Evolutionary conservation across 1,140 invertebrate genomes (phyloP).

Genomic region (Eriocheir sinensis): DNA sequence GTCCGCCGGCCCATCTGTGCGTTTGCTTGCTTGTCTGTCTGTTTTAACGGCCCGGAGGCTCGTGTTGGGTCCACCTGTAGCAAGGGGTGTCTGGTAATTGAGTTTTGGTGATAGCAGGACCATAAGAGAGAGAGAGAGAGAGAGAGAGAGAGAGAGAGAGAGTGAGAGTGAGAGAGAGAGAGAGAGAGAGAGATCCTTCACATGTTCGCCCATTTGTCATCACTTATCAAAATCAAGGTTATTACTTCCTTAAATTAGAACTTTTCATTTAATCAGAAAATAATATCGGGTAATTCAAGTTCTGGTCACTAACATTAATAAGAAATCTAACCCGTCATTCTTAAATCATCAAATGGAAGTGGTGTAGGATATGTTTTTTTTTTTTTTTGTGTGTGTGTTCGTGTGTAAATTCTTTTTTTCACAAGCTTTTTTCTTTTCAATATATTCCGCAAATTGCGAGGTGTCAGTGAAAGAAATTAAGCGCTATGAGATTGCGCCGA

Average conservation of each 20-base stretch:
- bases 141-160: not conserved
- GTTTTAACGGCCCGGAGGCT: too few relatives aligned
- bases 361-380: not conserved
- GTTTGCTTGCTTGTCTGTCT: too few relatives aligned
- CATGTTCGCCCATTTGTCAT: too few relatives aligned
- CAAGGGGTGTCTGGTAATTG: too few relatives aligned
- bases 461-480: not conserved
- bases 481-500: not conserved
- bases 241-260: too few relatives aligned
- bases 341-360: not conserved
- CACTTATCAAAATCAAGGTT: too few relatives aligned
- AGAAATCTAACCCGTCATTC: not conserved
- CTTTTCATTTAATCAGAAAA: too few relatives aligned
- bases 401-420: not conserved
- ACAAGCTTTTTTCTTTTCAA: not conserved
- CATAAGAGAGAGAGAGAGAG: constrained; percentile 38
- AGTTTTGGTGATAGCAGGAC: not conserved
- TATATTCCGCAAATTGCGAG: not conserved
- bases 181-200: too few relatives aligned
- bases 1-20: too few relatives aligned
- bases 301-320: not conserved
- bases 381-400: constrained; percentile 2
- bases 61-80: too few relatives aligned
- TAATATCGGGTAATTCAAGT: too few relatives aligned
- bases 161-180: not conserved